A percentile compares a stretch with the other conserved stretches of the same genome.
Evolutionary conservation across 2,797 vertebrate species (phyloP).

Genomic region (Yasuhikotakia modesta): DNA sequence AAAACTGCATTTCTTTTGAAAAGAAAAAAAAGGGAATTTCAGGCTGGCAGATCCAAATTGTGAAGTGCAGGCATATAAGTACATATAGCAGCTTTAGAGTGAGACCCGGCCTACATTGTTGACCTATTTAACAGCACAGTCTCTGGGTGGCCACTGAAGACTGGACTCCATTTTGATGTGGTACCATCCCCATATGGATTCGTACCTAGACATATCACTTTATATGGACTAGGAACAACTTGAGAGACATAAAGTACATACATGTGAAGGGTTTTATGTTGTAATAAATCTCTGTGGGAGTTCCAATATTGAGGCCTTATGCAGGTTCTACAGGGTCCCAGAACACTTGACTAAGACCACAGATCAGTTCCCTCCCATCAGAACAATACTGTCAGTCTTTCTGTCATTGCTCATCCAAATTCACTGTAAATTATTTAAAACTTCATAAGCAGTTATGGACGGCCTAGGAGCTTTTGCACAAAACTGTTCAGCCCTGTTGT

Average conservation of each 20-base stretch:
- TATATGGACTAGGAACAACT: background rate
- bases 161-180: slow-evolving; percentile 36
- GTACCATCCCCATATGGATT: slow-evolving; percentile 21
- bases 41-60: slow-evolving; percentile 21
- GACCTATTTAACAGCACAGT: slow-evolving; percentile 53
- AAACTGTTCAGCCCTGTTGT: background rate
- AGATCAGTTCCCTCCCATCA: background rate
- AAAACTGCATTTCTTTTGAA: slow-evolving; percentile 15
- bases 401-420: too few relatives aligned
- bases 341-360: background rate
- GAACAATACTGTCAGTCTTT: background rate
- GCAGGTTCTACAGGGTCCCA: background rate
- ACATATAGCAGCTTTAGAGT: slow-evolving; percentile 28
- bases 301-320: background rate
- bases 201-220: slow-evolving; percentile 13
- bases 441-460: too few relatives aligned
- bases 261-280: background rate
- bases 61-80: background rate
- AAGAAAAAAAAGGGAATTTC: slow-evolving; percentile 20
- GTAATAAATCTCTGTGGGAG: background rate
- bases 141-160: slow-evolving; percentile 42
- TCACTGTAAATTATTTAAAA: too few relatives aligned
- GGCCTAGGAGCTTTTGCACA: too few relatives aligned
- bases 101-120: slow-evolving; percentile 51
- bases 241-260: slow-evolving; percentile 1